Percentiles rank a stretch among this genome's conserved stretches.
phyloP scores from a whole-genome alignment of 2,113 vertebrate species.

The Hoplias malabaricus region DNA sequence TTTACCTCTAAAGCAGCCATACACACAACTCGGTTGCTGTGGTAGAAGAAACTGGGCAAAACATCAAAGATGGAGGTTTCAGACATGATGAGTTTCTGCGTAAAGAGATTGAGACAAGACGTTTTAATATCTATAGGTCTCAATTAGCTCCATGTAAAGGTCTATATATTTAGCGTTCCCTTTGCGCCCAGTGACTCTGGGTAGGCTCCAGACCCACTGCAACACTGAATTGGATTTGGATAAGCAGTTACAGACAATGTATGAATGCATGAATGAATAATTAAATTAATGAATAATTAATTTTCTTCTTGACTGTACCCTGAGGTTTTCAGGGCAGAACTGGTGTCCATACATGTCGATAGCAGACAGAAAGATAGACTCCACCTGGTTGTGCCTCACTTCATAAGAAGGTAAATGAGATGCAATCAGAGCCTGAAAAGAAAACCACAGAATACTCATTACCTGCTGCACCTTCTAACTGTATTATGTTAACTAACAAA shows the following conservation, averaged over 20 bases:
- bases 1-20: slow-evolving; percentile 94
- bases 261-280: too few species aligned
- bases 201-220: too few species aligned
- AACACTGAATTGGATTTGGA: too few species aligned
- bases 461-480: neutral
- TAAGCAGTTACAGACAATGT: too few species aligned
- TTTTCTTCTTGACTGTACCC: neutral
- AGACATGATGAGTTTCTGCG: slow-evolving; percentile 93
- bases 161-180: too few species aligned
- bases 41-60: slow-evolving; percentile 94
- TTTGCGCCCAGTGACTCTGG: too few species aligned
- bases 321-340: slow-evolving; percentile 96
- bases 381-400: slow-evolving; percentile 95
- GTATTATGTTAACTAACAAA: too few species aligned
- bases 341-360: slow-evolving; percentile 94
- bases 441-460: slow-evolving; percentile 15
- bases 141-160: too few species aligned
- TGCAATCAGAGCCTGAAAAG: slow-evolving; percentile 86
- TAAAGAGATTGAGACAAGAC: neutral
- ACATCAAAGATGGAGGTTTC: slow-evolving; percentile 98
- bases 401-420: slow-evolving; percentile 94
- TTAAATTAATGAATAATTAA: too few species aligned
- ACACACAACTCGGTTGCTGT: slow-evolving; percentile 88
- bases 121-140: neutral
- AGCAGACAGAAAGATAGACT: slow-evolving; percentile 95